phyloP scores from a whole-genome alignment of 2,113 vertebrate species.

The Rhineura floridana region DNA sequence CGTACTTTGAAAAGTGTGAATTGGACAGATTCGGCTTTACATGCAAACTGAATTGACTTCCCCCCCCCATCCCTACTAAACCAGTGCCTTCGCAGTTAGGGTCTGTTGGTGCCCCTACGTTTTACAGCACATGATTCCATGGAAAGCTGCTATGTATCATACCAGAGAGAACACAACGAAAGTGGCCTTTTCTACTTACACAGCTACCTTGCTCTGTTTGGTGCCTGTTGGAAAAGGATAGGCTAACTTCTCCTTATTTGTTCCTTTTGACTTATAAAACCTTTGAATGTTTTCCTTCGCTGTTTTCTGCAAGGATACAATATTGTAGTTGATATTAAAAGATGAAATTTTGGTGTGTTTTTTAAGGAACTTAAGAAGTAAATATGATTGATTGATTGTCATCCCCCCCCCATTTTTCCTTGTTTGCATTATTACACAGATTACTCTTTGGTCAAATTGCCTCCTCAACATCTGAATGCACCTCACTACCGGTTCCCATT shows the following conservation, averaged over 20 bases:
- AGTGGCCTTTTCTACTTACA: background rate
- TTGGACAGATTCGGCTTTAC: too few relatives aligned
- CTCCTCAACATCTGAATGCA: slow-evolving; percentile 76
- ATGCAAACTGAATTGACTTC: too few relatives aligned
- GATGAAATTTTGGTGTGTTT: background rate
- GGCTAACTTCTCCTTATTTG: fast-evolving
- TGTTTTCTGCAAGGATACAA: background rate
- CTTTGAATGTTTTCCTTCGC: fast-evolving
- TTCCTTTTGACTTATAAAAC: background rate
- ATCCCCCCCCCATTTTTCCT: slow-evolving; percentile 11
- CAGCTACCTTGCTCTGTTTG: background rate
- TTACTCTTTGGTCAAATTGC: slow-evolving; percentile 85
- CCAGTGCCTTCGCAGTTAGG: background rate
- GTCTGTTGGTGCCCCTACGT: too few relatives aligned
- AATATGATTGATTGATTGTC: background rate
- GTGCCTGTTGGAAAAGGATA: background rate
- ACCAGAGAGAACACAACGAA: background rate
- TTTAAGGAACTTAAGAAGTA: background rate
- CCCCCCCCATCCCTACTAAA: too few relatives aligned
- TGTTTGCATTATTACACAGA: slow-evolving; percentile 74
- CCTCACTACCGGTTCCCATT: slow-evolving; percentile 89
- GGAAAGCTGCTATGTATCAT: too few relatives aligned
- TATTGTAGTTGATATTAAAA: background rate
- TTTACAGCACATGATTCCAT: too few relatives aligned
- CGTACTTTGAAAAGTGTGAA: too few relatives aligned